These are phyloP conservation scores for Drosophila parabipectinata DNA, from an alignment of 1,140 invertebrate species.

Conservation along the genomic window DNA sequence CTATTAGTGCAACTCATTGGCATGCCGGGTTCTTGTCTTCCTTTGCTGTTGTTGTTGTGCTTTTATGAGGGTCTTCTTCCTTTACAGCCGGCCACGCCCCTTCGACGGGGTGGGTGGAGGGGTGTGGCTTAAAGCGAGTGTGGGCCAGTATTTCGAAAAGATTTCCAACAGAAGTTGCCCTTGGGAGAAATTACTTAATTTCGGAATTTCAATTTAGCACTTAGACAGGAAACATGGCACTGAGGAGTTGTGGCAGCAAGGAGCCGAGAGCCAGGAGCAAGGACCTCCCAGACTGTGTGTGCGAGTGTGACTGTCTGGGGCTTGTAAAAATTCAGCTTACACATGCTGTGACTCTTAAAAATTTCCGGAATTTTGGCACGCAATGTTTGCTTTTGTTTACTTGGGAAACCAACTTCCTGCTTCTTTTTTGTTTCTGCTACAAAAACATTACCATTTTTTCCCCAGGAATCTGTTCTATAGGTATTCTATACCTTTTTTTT, in stretches of 20 bases:
- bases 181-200: slow-evolving; percentile 80
- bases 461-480: slow-evolving; percentile 1
- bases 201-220: slow-evolving; percentile 83
- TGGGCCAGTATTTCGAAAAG: slow-evolving; percentile 22
- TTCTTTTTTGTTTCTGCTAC: slow-evolving; percentile 11
- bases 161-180: slow-evolving; percentile 55
- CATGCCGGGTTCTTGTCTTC: slow-evolving; percentile 63
- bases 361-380: slow-evolving; percentile 80
- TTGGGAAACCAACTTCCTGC: slow-evolving; percentile 37
- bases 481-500: slow-evolving; percentile 9
- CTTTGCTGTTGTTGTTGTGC: slow-evolving; percentile 56
- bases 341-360: slow-evolving; percentile 80
- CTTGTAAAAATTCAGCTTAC: slow-evolving; percentile 73
- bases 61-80: slow-evolving; percentile 29
- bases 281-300: not conserved
- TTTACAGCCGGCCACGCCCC: slow-evolving; percentile 60
- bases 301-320: slow-evolving; percentile 15
- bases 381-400: slow-evolving; percentile 77
- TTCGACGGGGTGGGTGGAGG: slow-evolving; percentile 1
- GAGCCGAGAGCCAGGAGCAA: not conserved
- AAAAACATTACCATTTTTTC: not conserved
- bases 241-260: not conserved
- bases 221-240: slow-evolving; percentile 56
- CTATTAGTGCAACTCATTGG: slow-evolving; percentile 74
- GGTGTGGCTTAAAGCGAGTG: too few species aligned